Evolutionary conservation across 2,797 vertebrate species (phyloP), one percentile per base, ranked within the genome.

Genomic region (Phylloscopus collybita): DNA sequence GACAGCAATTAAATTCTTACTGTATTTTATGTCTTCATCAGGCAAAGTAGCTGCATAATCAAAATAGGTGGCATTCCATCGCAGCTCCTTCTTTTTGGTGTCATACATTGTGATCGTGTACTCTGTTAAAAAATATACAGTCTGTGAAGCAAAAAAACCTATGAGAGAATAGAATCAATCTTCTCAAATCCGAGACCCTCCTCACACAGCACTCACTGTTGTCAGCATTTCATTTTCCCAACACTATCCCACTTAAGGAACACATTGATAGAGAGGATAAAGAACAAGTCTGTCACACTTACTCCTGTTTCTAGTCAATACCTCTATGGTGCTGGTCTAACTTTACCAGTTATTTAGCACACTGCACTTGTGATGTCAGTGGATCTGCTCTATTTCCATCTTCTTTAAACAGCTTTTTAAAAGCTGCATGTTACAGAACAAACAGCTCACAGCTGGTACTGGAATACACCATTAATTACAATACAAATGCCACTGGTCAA

Each of bases 31-130:
- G 62, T 99, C 99, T 14, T 99, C 98, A 42, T 99, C 99, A 0
- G 99, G 99, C 81, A 99, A 97, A 6, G 99, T 98, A 86, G 99
- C 99, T 65, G 99, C 99, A 10, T 99, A 99, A 97, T 99, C 99
- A 2, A 98, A 99, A 92, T 99, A 99, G 54, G 99, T 99, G 97
- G 99, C 99, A 47, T 99, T 99, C 99, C 99, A 99, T 56, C 99
- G 98, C 92, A 99, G 97, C 97, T 99, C 99, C 72, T 99, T 98
- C 97, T 98, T 99, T 96, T 99, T 99, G 88, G 99, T 99, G 98
- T 99, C 99, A 7, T 99, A 99, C 99, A 99, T 99, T 66, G 99
- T 99, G 97, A 99, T 99, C 21, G 99, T 99, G 73, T 99, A 99
- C 88, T 99, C 99, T 99, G 93, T 97, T 89, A 87, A 93, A 93